A percentile compares a stretch with the other conserved stretches of the same genome.
Conservation (phyloP, 2,797 vertebrate species). For the Lepilemur septentrionalis region DNA sequence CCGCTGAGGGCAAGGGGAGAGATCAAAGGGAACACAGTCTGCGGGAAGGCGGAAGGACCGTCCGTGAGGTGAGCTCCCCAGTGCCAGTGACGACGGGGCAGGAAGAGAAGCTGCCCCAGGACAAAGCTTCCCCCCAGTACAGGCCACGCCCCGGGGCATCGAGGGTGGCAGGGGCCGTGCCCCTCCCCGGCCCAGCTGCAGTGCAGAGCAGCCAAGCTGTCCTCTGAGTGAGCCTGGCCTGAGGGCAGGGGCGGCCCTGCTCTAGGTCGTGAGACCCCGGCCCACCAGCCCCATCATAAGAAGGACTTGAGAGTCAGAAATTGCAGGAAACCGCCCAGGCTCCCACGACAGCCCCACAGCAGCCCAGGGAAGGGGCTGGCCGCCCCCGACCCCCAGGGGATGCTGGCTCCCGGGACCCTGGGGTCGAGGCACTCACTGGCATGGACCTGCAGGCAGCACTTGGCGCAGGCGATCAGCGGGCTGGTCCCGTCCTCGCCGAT, state of each 20-base stretch:
- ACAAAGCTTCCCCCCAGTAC: background rate
- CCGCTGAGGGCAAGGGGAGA: background rate
- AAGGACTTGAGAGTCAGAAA: background rate
- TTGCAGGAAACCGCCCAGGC: background rate
- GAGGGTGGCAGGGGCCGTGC: background rate
- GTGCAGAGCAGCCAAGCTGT: no score
- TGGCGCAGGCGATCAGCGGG: slow-evolving; percentile 90
- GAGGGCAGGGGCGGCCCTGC: no score
- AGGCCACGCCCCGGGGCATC: background rate
- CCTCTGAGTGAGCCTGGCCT: background rate
- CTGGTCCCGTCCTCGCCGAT: slow-evolving; percentile 95
- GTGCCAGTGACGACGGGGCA: background rate
- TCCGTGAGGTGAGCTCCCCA: background rate
- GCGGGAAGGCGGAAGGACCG: background rate
- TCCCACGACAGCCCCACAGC: background rate
- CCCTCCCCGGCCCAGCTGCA: background rate
- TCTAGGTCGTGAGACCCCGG: no score
- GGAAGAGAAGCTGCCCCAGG: background rate
- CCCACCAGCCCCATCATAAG: rapidly evolving
- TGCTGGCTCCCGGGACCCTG: rapidly evolving
- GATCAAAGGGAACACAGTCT: background rate
- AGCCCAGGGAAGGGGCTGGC: background rate
- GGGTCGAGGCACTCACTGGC: slow-evolving; percentile 90
- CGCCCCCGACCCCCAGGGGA: rapidly evolving
- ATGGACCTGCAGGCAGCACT: slow-evolving; percentile 95